Evolutionary conservation across 2,888 invertebrate genomes (phyloP).

Genomic region (Megaustenia siamemsis): DNA sequence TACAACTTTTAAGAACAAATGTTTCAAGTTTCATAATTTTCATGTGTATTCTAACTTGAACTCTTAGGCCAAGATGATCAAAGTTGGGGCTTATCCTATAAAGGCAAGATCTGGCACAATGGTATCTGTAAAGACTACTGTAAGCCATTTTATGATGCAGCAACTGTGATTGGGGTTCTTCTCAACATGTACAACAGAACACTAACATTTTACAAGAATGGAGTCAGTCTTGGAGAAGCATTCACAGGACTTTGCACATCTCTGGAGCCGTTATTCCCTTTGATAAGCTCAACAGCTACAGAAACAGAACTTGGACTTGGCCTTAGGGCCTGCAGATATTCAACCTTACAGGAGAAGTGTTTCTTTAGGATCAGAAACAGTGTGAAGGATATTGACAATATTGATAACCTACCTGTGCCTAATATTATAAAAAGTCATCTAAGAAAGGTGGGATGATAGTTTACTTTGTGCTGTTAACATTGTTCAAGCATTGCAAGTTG

Average conservation of each 20-base stretch:
- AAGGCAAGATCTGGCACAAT: conserved; percentile 71
- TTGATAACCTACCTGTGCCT: conserved; percentile 69
- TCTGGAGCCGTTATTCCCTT: conserved; percentile 66
- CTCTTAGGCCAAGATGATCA: conserved; percentile 67
- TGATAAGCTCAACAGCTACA: conserved; percentile 70
- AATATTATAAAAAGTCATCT: conserved; percentile 63
- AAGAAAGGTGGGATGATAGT: conserved; percentile 57
- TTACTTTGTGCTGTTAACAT: no score
- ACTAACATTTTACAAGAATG: conserved; percentile 69
- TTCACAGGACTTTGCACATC: conserved; percentile 63
- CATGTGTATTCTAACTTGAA: neutral
- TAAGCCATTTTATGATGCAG: conserved; percentile 68
- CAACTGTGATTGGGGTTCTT: conserved; percentile 70
- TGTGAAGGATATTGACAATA: conserved; percentile 56
- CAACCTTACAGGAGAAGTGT: conserved; percentile 70
- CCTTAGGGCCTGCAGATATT: conserved; percentile 60
- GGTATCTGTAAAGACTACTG: conserved; percentile 67
- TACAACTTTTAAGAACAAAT: neutral
- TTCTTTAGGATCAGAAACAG: conserved; percentile 61
- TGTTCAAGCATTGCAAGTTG: no score
- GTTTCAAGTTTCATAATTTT: no score
- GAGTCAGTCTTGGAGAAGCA: conserved; percentile 68
- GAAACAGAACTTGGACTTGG: conserved; percentile 71
- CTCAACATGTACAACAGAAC: conserved; percentile 70
- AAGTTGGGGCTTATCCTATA: conserved; percentile 76